Evolutionary conservation across 2,113 vertebrate species (phyloP), one percentile per base, ranked within the genome.

Genomic region (Etheostoma spectabile): DNA sequence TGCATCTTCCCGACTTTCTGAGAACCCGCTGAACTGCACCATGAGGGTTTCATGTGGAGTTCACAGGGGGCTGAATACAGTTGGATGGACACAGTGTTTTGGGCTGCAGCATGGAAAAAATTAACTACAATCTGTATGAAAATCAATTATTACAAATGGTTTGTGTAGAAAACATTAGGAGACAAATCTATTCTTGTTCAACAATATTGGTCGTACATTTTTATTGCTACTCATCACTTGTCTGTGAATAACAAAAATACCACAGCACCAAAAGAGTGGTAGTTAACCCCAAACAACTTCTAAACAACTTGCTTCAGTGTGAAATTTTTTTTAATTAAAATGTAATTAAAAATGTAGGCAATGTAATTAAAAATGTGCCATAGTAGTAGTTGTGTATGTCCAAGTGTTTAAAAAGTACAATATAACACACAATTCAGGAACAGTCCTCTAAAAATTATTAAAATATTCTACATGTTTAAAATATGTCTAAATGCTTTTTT

Each of bases 1-100:
- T 94, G 91, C 91, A 92, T 92, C 92, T 93, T 93, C 84, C 89
- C 90, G 86, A 93, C 91, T 85, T 89, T 90, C 80, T 78, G 88
- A 93, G 86, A 90, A 90, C 89, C 90, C 83, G 59, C 80, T 92
- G 85, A 93, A 91, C 92, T 91, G 90, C 84, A 83, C 84, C 51
- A 24, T 61, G 67, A 87, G 86, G 86, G 80, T 87, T 87, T 91
- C 87, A 80, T 65, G 64, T 38, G 70, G 79, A 87, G 83, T 82
- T 87, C 82, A 82, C 65, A 63, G 65, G 69, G 75, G 63, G 74
- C 69, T 82, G 33, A 76, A 71, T 80, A 77, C 83, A 81, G 71
- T 80, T 15, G 67, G 74, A 82, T 15, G 12, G 30, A 77, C 70
- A 73, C 21, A 16, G 69, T n/a, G 35, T 74, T 84, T n/a, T 48